Percentiles rank a stretch among this genome's conserved stretches.
These are phyloP conservation scores for Erythrocercus mccallii DNA, from an alignment of 2,113 vertebrate species.

Conservation along the genomic window DNA sequence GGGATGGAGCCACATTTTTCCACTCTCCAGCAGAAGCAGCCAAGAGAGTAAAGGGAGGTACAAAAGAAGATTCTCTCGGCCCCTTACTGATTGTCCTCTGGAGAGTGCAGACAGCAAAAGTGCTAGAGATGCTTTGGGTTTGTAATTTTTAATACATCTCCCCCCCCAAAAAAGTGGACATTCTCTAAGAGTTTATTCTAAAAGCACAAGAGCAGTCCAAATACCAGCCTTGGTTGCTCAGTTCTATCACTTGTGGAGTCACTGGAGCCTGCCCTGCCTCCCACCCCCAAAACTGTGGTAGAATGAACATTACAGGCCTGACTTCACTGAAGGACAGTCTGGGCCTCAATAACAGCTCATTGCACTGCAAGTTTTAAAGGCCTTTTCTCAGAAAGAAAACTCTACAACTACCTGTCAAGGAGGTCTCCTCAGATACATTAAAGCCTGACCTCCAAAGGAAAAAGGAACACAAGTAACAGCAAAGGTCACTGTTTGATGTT, in stretches of 20 bases:
- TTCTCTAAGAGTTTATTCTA: neutral
- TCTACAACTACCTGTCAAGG: neutral
- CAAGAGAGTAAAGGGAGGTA: neutral
- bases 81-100: neutral
- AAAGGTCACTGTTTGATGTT: neutral
- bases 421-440: neutral
- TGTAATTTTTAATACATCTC: neutral
- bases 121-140: neutral
- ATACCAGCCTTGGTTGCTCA: neutral
- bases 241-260: neutral
- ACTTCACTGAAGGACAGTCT: neutral
- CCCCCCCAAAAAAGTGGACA: neutral
- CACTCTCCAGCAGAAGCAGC: neutral
- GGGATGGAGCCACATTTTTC: neutral
- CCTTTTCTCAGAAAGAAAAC: neutral
- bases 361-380: neutral
- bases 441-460: neutral
- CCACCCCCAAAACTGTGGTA: neutral
- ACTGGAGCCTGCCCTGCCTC: neutral
- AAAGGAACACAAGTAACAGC: neutral
- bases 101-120: neutral
- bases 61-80: neutral
- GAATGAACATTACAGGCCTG: neutral
- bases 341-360: neutral
- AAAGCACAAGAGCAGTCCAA: neutral